Evolutionary conservation across 1,140 invertebrate species (phyloP).

Genomic region (Leptonema lineaticorne): DNA sequence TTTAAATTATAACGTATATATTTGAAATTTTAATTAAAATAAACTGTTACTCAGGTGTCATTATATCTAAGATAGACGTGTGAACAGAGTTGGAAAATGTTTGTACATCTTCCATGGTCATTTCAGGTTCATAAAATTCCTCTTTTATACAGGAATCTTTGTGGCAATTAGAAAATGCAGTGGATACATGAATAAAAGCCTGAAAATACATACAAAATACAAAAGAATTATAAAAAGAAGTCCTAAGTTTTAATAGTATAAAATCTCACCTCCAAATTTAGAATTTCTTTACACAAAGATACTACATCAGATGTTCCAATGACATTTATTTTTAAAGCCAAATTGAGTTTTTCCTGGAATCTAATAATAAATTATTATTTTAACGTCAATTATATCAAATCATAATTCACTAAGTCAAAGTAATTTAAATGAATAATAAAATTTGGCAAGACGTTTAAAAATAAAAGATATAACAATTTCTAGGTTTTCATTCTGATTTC

Average conservation of each 20-base stretch:
- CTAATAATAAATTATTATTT: not conserved
- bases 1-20: not conserved
- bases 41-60: slow-evolving; percentile 9
- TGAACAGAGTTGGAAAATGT: not conserved
- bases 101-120: not conserved
- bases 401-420: too few relatives aligned
- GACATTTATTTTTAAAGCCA: slow-evolving; percentile 7
- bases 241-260: not conserved
- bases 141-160: not conserved
- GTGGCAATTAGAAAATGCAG: slow-evolving; percentile 15
- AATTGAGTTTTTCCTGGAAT: slow-evolving; percentile 4
- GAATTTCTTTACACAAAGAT: not conserved
- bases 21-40: too few relatives aligned
- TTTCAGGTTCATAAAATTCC: not conserved
- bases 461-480: too few relatives aligned
- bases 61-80: not conserved
- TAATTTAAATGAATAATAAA: too few relatives aligned
- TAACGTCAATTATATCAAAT: not conserved
- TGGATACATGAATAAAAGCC: slow-evolving; percentile 18
- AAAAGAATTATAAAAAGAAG: not conserved
- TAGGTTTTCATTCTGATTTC: too few relatives aligned
- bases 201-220: slow-evolving; percentile 8
- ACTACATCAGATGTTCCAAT: not conserved
- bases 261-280: not conserved
- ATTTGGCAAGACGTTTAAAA: too few relatives aligned